A percentile compares a stretch with the other conserved stretches of the same genome.
phyloP scores from a whole-genome alignment of 2,113 vertebrate genomes.

The Syngnathus floridae region DNA sequence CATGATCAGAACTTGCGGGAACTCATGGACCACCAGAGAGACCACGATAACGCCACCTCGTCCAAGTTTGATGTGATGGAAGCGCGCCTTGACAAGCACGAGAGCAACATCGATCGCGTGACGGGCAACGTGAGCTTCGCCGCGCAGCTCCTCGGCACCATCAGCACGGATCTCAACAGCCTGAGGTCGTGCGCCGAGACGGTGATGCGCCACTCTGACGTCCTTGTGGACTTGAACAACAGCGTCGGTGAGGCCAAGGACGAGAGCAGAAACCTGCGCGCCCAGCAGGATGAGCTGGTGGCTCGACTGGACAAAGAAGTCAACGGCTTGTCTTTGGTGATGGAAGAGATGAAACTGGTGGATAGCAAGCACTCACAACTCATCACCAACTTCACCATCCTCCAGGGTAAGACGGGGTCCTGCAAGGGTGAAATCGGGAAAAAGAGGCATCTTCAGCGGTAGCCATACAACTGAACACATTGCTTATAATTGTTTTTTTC shows the following conservation, averaged over 20 bases:
- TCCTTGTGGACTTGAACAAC: slow-evolving; percentile 79
- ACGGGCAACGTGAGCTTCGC: slow-evolving; percentile 89
- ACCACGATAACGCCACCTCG: slow-evolving; percentile 83
- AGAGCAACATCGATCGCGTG: slow-evolving; percentile 82
- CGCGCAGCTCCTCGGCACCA: slow-evolving; percentile 82
- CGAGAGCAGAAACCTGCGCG: slow-evolving; percentile 77
- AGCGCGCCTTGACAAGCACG: slow-evolving; percentile 79
- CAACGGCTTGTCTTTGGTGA: slow-evolving; percentile 83
- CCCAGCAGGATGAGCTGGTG: slow-evolving; percentile 83
- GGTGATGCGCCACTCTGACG: slow-evolving; percentile 81
- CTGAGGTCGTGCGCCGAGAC: slow-evolving; percentile 89
- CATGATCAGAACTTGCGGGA: slow-evolving; percentile 86
- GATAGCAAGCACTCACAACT: slow-evolving; percentile 94
- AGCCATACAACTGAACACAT: background rate
- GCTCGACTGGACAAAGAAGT: slow-evolving; percentile 87
- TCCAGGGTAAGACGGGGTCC: slow-evolving; percentile 74
- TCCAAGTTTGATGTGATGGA: slow-evolving; percentile 81
- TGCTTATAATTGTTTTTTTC: slow-evolving; percentile 55
- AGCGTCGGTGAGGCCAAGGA: slow-evolving; percentile 78
- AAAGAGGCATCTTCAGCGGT: background rate
- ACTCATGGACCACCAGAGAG: slow-evolving; percentile 85
- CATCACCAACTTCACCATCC: slow-evolving; percentile 96
- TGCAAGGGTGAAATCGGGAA: too few species aligned
- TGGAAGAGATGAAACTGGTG: slow-evolving; percentile 98
- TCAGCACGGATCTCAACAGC: slow-evolving; percentile 83